phyloP scores from a whole-genome alignment of 1,140 invertebrate species.

The Drosophila lacertosa region DNA sequence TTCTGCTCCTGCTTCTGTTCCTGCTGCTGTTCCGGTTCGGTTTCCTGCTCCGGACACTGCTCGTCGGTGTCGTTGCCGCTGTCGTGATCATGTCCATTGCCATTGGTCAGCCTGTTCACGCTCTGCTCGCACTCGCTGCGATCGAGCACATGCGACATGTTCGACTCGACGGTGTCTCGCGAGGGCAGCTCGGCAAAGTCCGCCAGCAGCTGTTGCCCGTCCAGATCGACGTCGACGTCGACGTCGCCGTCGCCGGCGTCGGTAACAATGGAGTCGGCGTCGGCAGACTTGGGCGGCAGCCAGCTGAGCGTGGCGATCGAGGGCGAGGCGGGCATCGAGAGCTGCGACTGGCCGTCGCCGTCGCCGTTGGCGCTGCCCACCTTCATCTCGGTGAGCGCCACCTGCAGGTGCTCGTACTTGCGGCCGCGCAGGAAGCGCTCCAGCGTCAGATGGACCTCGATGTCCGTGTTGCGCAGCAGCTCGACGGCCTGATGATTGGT shows the following conservation, averaged over 20 bases:
- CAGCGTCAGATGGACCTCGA: slow-evolving; percentile 90
- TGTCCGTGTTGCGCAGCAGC: slow-evolving; percentile 92
- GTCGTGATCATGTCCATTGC: slow-evolving; percentile 50
- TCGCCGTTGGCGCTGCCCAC: slow-evolving; percentile 81
- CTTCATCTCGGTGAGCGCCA: slow-evolving; percentile 89
- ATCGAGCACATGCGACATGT: slow-evolving; percentile 84
- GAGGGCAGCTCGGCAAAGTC: slow-evolving; percentile 87
- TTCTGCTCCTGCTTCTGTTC: slow-evolving; percentile 7
- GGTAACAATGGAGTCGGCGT: slow-evolving; percentile 86
- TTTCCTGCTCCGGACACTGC: slow-evolving; percentile 68
- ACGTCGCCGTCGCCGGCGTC: slow-evolving; percentile 82
- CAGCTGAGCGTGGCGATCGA: slow-evolving; percentile 91
- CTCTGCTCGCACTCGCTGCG: slow-evolving; percentile 69
- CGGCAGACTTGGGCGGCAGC: slow-evolving; percentile 86
- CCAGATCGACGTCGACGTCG: slow-evolving; percentile 83
- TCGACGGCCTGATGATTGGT: slow-evolving; percentile 96
- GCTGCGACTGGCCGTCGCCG: slow-evolving; percentile 85
- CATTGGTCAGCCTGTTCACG: slow-evolving; percentile 40
- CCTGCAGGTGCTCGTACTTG: slow-evolving; percentile 95
- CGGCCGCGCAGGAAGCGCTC: slow-evolving; percentile 94
- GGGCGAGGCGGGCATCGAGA: slow-evolving; percentile 87
- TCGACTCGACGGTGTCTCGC: slow-evolving; percentile 87
- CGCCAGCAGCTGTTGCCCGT: slow-evolving; percentile 79
- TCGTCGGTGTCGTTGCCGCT: slow-evolving; percentile 76
- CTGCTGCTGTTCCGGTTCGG: slow-evolving; percentile 8